Evolutionary conservation across 2,113 vertebrate genomes (phyloP).

Genomic region (Tachysurus fulvidraco): DNA sequence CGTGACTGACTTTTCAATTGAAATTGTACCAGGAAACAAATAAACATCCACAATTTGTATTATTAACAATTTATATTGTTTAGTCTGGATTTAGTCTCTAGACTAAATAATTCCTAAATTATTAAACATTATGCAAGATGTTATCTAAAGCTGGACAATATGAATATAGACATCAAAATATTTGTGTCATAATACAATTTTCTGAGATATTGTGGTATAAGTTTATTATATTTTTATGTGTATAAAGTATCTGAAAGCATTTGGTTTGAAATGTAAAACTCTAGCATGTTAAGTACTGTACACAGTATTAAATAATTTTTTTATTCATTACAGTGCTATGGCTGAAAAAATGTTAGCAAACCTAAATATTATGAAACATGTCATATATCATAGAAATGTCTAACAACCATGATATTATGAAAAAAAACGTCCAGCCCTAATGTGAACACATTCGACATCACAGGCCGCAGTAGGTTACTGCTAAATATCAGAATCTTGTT

Average conservation of each 20-base stretch:
- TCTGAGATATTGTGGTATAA: neutral
- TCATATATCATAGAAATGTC: neutral
- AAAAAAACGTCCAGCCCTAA: neutral
- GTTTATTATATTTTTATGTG: neutral
- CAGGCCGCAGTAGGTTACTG: neutral
- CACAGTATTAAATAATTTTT: neutral
- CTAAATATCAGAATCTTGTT: neutral
- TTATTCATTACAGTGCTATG: neutral
- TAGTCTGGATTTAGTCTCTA: neutral
- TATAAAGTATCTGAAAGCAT: neutral
- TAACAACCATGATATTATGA: neutral
- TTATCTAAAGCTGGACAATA: neutral
- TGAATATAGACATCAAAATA: neutral
- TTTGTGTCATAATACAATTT: neutral
- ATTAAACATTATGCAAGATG: neutral
- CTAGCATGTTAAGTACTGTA: neutral
- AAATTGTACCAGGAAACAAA: neutral
- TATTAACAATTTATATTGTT: neutral
- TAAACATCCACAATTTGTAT: neutral
- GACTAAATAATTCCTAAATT: neutral
- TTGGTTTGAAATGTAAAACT: neutral
- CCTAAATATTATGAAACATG: neutral
- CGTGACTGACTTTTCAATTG: neutral
- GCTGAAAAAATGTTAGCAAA: neutral
- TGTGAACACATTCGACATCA: neutral